A percentile compares a stretch with the other conserved stretches of the same genome.
phyloP scores from a whole-genome alignment of 2,113 vertebrate genomes.

The Anarrhichthys ocellatus region DNA sequence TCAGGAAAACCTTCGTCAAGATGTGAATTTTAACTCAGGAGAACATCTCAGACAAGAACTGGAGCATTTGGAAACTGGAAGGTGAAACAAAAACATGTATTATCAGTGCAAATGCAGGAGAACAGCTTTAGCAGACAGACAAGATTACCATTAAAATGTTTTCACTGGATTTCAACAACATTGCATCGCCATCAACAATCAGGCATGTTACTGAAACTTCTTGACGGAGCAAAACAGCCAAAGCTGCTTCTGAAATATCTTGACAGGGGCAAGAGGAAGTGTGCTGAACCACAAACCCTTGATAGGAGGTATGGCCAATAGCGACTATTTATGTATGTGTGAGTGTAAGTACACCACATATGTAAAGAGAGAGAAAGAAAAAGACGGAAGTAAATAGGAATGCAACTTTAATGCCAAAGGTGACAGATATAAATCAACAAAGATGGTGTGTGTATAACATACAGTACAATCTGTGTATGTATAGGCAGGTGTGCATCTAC shows the following conservation, averaged over 20 bases:
- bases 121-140: neutral
- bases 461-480: neutral
- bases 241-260: neutral
- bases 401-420: neutral
- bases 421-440: neutral
- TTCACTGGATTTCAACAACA: neutral
- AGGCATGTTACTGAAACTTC: neutral
- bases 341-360: neutral
- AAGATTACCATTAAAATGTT: neutral
- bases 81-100: constrained; percentile 5
- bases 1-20: constrained; percentile 19
- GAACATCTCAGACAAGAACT: constrained; percentile 48
- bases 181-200: neutral
- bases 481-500: neutral
- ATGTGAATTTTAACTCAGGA: constrained; percentile 56
- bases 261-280: constrained; percentile 56
- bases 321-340: neutral
- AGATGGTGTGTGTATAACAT: neutral
- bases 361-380: neutral
- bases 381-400: neutral
- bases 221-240: neutral
- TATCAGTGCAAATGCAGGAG: neutral
- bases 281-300: constrained; percentile 31
- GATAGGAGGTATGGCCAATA: constrained; percentile 26
- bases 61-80: constrained; percentile 52